Evolutionary conservation across 2,113 vertebrate species (phyloP), one percentile per base, ranked within the genome.

Genomic region (Pollimyrus isidori): DNA sequence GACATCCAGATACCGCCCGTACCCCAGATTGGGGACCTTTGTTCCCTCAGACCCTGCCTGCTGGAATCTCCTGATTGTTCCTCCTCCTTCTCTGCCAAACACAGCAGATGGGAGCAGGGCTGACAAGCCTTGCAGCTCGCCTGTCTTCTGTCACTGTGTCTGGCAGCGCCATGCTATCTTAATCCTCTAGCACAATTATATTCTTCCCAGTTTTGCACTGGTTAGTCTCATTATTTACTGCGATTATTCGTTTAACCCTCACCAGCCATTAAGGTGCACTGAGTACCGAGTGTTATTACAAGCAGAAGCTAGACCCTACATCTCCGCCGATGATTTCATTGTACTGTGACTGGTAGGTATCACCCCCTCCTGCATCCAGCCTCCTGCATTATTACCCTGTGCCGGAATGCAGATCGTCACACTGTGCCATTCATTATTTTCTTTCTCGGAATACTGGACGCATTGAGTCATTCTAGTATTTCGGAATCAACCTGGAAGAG

Each of bases 91-190:
- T 53, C 30, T 73, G 88, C 88, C 88, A 89, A 83, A 58, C 58
- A 39, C 88, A 89, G 88, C 88, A 89, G 88, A 89, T 83, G 73
- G 88, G 88, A 83, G 88, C 73, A 45, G 3, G 9, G 46, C 88
- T 56, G 88, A 89, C 76, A 58, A 89, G 48, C 58, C 76, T 83
- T n/a, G 7, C 88, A 19, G n/a, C 52, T 80, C 48, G 49, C 88
- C 88, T 45, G 88, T 89, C 76, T 89, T 30, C 88, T 84, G 76
- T 84, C 76, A 56, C 35, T 82, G 26, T 83, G 56, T 83, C 73
- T 84, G 73, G 76, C 11, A 23, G 19, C 45, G 15, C 73, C n/a
- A 3, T 52, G 88, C 21, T 19, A n/a, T 69, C 65, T 80, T 80
- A 76, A 76, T 50, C 87, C 65, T 39, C 62, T 17, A 88, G 15